phyloP scores from a whole-genome alignment of 2,113 vertebrate species.

The Silurus asotus region DNA sequence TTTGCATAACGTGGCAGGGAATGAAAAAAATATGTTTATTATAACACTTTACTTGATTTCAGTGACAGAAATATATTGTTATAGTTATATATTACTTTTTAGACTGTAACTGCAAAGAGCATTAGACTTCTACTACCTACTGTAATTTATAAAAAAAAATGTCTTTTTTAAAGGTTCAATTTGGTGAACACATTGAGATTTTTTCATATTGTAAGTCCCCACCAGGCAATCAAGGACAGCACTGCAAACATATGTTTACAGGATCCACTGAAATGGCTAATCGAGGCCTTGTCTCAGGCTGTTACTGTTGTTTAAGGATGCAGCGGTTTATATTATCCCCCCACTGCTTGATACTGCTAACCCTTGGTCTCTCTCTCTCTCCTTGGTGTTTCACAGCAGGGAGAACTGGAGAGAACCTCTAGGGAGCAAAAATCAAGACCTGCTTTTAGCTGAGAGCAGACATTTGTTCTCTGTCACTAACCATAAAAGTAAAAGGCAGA shows the following conservation, averaged over 20 bases:
- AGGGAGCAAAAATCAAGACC: conserved; percentile 26
- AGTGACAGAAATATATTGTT: too few relatives aligned
- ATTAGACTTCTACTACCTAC: too few relatives aligned
- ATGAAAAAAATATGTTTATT: too few relatives aligned
- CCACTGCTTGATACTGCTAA: conserved; percentile 3
- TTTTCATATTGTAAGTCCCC: background rate
- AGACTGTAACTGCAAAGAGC: too few relatives aligned
- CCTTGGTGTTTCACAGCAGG: conserved; percentile 2
- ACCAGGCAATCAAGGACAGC: background rate
- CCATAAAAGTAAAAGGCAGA: conserved; percentile 46
- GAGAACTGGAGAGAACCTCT: conserved; percentile 12
- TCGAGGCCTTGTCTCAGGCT: conserved; percentile 29
- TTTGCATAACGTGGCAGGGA: background rate
- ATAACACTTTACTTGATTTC: too few relatives aligned
- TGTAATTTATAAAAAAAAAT: too few relatives aligned
- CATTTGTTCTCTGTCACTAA: conserved; percentile 50
- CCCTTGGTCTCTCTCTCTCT: conserved; percentile 12
- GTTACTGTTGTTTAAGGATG: conserved; percentile 12
- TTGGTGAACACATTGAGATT: too few relatives aligned
- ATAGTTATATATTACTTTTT: too few relatives aligned
- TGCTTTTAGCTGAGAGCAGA: conserved; percentile 31
- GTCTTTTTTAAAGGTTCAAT: too few relatives aligned
- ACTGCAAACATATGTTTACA: conserved; percentile 20
- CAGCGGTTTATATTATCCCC: background rate
- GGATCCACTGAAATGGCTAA: conserved; percentile 2